These are phyloP conservation scores for Hedya salicella DNA, from an alignment of 2,888 invertebrate genomes.

Conservation along the genomic window DNA sequence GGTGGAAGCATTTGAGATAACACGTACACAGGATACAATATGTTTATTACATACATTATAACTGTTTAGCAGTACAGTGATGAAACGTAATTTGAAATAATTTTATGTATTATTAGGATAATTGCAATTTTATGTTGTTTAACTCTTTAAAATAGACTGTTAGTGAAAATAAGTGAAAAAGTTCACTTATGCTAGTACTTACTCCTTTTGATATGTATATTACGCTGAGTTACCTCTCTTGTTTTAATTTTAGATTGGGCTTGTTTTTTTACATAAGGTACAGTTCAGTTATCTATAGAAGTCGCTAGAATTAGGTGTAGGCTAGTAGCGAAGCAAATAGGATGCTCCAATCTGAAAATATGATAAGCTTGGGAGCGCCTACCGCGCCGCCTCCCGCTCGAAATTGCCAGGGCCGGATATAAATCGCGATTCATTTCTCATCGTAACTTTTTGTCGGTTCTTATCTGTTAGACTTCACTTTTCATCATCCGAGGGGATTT, in stretches of 20 bases:
- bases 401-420: constrained; percentile 75
- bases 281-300: too few species aligned
- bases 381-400: constrained; percentile 52
- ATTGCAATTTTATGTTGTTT: too few species aligned
- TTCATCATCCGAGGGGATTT: constrained; percentile 86
- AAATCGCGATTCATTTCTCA: constrained; percentile 86
- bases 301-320: constrained; percentile 12
- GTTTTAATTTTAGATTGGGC: too few species aligned
- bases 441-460: constrained; percentile 86
- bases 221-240: too few species aligned
- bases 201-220: too few species aligned
- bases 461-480: constrained; percentile 86
- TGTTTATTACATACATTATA: constrained; percentile 15
- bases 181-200: too few species aligned
- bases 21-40: constrained; percentile 28
- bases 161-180: too few species aligned
- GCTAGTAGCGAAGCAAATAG: constrained; percentile 7
- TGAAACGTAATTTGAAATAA: background rate
- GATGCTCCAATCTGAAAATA: constrained; percentile 33
- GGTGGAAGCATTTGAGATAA: constrained; percentile 50
- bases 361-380: constrained; percentile 46
- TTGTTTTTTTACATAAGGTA: too few species aligned
- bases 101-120: background rate
- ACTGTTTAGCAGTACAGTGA: background rate
- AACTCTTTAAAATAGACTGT: too few species aligned